These are phyloP conservation scores for Ctenochaetus hawaiiensis DNA, from an alignment of 2,797 vertebrate genomes.

Conservation along the genomic window DNA sequence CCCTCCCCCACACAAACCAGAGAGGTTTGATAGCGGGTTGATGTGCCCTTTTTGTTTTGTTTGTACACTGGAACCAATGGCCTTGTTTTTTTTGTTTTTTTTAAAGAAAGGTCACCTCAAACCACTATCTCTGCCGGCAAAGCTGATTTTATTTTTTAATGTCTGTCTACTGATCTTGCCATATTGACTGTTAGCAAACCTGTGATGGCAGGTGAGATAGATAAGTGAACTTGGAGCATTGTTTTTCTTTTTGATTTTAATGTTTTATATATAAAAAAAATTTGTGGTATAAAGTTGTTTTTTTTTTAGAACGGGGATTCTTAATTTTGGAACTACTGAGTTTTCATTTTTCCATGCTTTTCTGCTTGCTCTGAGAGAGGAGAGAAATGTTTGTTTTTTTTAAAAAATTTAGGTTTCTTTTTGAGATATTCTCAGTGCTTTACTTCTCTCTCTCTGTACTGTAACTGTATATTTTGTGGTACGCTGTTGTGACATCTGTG, in stretches of 20 bases:
- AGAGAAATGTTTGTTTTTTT: slow-evolving; percentile 57
- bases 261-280: slow-evolving; percentile 67
- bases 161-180: slow-evolving; percentile 73
- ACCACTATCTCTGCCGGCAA: slow-evolving; percentile 66
- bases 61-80: slow-evolving; percentile 79
- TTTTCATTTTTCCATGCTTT: slow-evolving; percentile 68
- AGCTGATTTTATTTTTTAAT: slow-evolving; percentile 47
- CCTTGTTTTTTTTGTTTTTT: slow-evolving; percentile 43
- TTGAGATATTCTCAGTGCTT: slow-evolving; percentile 75
- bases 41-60: slow-evolving; percentile 61
- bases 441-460: slow-evolving; percentile 68
- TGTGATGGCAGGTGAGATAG: slow-evolving; percentile 65
- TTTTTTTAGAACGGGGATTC: slow-evolving; percentile 68
- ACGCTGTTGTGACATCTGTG: slow-evolving; percentile 83
- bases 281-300: slow-evolving; percentile 65
- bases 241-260: slow-evolving; percentile 46
- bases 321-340: slow-evolving; percentile 86
- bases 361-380: slow-evolving; percentile 61
- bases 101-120: slow-evolving; percentile 58
- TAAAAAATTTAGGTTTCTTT: slow-evolving; percentile 53
- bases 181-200: slow-evolving; percentile 70
- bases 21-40: slow-evolving; percentile 48
- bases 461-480: slow-evolving; percentile 89
- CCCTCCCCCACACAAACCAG: slow-evolving; percentile 49
- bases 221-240: slow-evolving; percentile 53